phyloP scores from a whole-genome alignment of 2,797 vertebrate genomes.

The Moxostoma hubbsi region DNA sequence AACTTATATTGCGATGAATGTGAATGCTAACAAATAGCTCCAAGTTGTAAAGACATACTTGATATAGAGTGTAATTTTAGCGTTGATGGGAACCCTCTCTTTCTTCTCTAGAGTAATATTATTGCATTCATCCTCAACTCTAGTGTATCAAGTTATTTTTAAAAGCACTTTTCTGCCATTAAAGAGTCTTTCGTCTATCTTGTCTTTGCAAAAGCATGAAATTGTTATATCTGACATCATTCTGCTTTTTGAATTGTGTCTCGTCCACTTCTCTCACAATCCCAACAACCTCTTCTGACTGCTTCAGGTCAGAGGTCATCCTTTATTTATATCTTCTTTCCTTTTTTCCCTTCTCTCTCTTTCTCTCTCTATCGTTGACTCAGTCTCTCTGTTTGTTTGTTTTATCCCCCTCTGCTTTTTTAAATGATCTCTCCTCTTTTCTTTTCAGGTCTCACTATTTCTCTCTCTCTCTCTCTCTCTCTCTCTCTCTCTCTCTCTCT shows the following conservation, averaged over 20 bases:
- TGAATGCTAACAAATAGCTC: no score
- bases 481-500: background rate
- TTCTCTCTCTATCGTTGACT: conserved; percentile 19
- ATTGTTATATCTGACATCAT: conserved; percentile 30
- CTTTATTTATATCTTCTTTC: conserved; percentile 21
- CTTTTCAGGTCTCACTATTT: conserved; percentile 25
- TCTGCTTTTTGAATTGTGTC: conserved; percentile 39
- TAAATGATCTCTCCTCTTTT: background rate
- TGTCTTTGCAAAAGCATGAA: conserved; percentile 11
- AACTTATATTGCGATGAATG: no score
- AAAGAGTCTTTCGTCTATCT: background rate
- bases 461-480: background rate
- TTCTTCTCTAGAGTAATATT: conserved; percentile 2
- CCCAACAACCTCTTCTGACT: conserved; percentile 23
- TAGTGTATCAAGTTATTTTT: conserved; percentile 36
- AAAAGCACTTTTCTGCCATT: conserved; percentile 33
- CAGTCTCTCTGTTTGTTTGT: conserved; percentile 14
- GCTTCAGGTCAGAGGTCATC: conserved; percentile 29
- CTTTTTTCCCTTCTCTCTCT: background rate
- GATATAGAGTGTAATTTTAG: background rate
- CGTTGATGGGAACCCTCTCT: background rate
- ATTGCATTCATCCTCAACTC: conserved; percentile 1
- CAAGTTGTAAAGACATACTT: no score
- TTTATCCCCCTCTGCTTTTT: conserved; percentile 5
- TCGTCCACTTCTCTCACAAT: conserved; percentile 17